Evolutionary conservation across 1,140 invertebrate genomes (phyloP), one percentile per base, ranked within the genome.

Genomic region (Panonychus citri): DNA sequence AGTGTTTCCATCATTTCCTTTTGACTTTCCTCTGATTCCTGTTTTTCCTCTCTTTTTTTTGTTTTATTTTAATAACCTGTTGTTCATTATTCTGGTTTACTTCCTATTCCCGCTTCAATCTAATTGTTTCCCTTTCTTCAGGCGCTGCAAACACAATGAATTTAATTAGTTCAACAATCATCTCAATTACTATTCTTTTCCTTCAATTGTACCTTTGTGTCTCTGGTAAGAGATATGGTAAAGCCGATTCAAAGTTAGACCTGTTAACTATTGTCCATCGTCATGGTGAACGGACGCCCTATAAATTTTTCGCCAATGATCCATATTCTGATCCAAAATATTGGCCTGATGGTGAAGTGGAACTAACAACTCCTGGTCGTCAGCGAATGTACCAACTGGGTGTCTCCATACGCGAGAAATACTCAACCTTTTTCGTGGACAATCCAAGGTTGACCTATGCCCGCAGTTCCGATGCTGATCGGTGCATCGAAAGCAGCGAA

Each of bases 281-380:
- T 49, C 59, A 60, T 54, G 59, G 55, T 17, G 59, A 60, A 13
- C 15, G 56, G n/a, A 55, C 55, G 5, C 59, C 56, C 3, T 43
- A 27, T 10, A 43, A 37, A 26, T 50, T 51, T 25, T 60, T 57
- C 21, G 48, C 55, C 5, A 54, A 50, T 25, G 59, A 60, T 55
- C 55, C 56, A 26, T 60, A 59, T 40, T 48, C 61, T 73, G 77
- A 27, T 77, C 77, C 56, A 62, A 21, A 13, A 39, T 58, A 27
- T 25, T 53, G 55, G 59, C 59, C 59, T 34, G 53, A 59, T 12
- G 57, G 57, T 19, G 28, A 49, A 8, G 42, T 52, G 5, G 34
- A 58, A 39, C 37, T 61, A 19, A 46, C 27, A 1, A 19, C 17
- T 17, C 34, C 19, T 17, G 59, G 59, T 26, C 60, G 60, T 34